These are phyloP conservation scores for Carlito syrichta DNA, from an alignment of 2,113 vertebrate genomes.

Conservation along the genomic window DNA sequence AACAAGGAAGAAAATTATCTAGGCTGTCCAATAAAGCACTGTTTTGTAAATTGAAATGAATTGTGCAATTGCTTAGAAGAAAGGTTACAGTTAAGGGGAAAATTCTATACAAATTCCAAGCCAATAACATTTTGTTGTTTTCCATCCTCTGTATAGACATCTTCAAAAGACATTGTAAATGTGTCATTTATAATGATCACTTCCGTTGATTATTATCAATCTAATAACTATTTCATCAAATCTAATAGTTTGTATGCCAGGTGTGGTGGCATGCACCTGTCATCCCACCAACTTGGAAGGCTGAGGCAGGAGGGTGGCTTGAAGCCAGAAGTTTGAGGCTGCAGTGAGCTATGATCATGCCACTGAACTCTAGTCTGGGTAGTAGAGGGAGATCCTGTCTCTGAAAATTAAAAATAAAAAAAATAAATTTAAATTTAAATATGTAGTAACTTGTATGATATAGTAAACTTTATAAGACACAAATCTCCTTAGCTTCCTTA, in stretches of 20 bases:
- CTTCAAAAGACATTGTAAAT: slow-evolving; percentile 58
- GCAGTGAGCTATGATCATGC: not conserved
- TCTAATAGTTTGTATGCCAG: not conserved
- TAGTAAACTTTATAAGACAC: not conserved
- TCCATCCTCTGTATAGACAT: slow-evolving; percentile 23
- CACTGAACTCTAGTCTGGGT: not conserved
- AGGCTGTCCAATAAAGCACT: slow-evolving; percentile 29
- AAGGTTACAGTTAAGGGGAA: slow-evolving; percentile 31
- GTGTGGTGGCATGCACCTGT: not conserved
- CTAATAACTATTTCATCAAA: not conserved
- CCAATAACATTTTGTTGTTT: slow-evolving; percentile 46
- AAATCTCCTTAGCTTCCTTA: not conserved
- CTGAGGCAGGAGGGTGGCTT: not conserved
- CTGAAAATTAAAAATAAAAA: not conserved
- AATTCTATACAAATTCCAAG: slow-evolving; percentile 50
- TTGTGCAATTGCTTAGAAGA: slow-evolving; percentile 61
- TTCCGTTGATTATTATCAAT: not conserved
- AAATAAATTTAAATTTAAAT: not conserved
- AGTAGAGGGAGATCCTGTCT: not conserved
- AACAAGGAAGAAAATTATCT: slow-evolving; percentile 23
- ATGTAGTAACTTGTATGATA: slow-evolving; percentile 1
- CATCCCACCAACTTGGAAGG: not conserved
- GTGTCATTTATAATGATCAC: slow-evolving; percentile 66
- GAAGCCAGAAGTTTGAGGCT: not conserved
- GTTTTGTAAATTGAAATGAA: slow-evolving; percentile 50